These are phyloP conservation scores for Volucella bombylans DNA, from an alignment of 2,888 invertebrate genomes.

Conservation along the genomic window DNA sequence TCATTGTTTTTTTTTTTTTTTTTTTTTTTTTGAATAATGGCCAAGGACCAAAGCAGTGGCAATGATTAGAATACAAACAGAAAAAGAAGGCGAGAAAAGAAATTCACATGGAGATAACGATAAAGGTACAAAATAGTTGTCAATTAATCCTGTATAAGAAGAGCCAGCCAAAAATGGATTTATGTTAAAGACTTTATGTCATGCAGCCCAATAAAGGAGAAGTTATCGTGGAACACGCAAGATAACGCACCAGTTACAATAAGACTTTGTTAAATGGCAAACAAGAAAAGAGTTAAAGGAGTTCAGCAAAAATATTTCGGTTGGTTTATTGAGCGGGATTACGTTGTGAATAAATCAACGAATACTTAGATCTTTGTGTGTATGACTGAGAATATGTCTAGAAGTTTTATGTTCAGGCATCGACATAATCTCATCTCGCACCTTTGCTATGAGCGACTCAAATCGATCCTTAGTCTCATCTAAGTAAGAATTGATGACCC, in stretches of 20 bases:
- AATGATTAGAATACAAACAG: constrained; percentile 64
- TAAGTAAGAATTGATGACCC: too few species aligned
- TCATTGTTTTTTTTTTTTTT: constrained; percentile 27
- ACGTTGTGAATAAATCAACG: too few species aligned
- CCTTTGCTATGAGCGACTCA: too few species aligned
- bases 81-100: constrained; percentile 24
- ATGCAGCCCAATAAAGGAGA: constrained; percentile 29
- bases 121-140: constrained; percentile 72
- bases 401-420: too few species aligned
- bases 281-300: constrained; percentile 18
- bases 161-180: constrained; percentile 53
- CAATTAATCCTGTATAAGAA: constrained; percentile 65
- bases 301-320: neutral
- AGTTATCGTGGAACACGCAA: constrained; percentile 44
- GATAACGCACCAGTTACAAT: constrained; percentile 32
- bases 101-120: constrained; percentile 54
- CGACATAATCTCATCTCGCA: too few species aligned
- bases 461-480: too few species aligned
- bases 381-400: too few species aligned
- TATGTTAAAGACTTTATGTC: constrained; percentile 51
- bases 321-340: constrained; percentile 1
- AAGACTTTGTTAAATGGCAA: neutral
- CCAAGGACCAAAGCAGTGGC: constrained; percentile 50
- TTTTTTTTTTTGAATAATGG: constrained; percentile 59
- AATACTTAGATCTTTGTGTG: too few species aligned